A percentile compares a stretch with the other conserved stretches of the same genome.
phyloP scores from a whole-genome alignment of 1,140 invertebrate species.

The Eriocheir sinensis region DNA sequence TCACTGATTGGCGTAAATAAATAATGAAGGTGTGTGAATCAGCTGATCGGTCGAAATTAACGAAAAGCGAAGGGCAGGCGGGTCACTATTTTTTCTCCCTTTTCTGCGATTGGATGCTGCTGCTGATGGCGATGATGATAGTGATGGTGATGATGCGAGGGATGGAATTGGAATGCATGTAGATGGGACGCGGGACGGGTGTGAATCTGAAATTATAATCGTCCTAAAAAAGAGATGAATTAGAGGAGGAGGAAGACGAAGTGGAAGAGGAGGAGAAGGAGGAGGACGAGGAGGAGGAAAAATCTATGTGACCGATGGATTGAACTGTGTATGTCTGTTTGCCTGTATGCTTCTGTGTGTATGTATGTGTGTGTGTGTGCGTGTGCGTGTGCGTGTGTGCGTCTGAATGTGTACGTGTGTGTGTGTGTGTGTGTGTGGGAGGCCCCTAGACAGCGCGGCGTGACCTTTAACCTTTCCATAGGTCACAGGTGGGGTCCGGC shows the following conservation, averaged over 20 bases:
- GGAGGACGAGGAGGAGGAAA: too few species aligned
- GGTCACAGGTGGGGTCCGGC: not conserved
- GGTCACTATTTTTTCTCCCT: not conserved
- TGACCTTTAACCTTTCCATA: slow-evolving; percentile 16
- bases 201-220: too few species aligned
- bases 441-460: not conserved
- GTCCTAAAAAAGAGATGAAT: too few species aligned
- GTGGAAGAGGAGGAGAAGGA: too few species aligned
- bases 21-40: not conserved
- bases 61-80: not conserved
- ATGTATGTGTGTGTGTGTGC: not conserved
- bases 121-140: not conserved
- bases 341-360: not conserved
- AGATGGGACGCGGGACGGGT: too few species aligned
- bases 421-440: not conserved
- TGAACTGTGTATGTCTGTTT: too few species aligned
- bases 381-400: not conserved
- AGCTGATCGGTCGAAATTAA: not conserved
- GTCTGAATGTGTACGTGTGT: not conserved
- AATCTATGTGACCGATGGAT: too few species aligned
- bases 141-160: too few species aligned
- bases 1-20: not conserved
- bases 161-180: too few species aligned
- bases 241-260: too few species aligned
- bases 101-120: not conserved